Base-by-base conservation (phyloP, 2,113 vertebrate species). In the Peromyscus polionotus region DNA sequence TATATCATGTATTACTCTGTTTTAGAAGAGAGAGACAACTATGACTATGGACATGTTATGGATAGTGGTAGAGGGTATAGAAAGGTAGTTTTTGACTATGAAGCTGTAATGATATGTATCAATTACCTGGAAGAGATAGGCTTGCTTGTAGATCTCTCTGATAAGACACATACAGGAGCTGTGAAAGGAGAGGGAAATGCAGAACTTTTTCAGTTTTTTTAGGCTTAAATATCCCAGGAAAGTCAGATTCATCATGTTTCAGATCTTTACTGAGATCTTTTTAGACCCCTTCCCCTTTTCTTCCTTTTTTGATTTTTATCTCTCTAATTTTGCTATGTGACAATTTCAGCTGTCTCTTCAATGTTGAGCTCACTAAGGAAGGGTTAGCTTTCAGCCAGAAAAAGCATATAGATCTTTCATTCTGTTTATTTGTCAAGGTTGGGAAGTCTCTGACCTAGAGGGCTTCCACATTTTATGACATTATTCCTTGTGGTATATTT, bases 161-260 rank as follows among this genome's bases (percentile, higher is more conserved):
- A 20, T 31, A 26, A 63, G 7, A 20, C 13, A 24, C 33, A 77
- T 45, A 89, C 6, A 6, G 72, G 16, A 19, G 16, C 28, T 57
- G 45, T 5, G 33, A 81, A 17, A 5, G 17, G 45, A 48, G 8
- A 86, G 3, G 17, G 31, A 6, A n/a, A 42, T 4, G 5, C 5
- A 36, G 67, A 61, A 57, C 0, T 0, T 92, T 48, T 92, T 92
- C 1, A 33, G 24, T 42, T 68, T 61, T 88, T 45, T 28, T 17
- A 88, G 51, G 5, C 42, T 79, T 93, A 86, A 67, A 94, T 91
- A 86, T 5, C 19, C 11, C 1, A 3, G 12, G 39, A 63, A 63
- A 67, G 1, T 85, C 51, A 90, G 28, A 63, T 91, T 83, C 36
- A 93, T 83, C 36, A 93, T 91, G 31, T 14, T 68, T 93, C 80